Evolutionary conservation across 2,888 invertebrate genomes (phyloP), one percentile per base, ranked within the genome.

Genomic region (Microplitis manilae): DNA sequence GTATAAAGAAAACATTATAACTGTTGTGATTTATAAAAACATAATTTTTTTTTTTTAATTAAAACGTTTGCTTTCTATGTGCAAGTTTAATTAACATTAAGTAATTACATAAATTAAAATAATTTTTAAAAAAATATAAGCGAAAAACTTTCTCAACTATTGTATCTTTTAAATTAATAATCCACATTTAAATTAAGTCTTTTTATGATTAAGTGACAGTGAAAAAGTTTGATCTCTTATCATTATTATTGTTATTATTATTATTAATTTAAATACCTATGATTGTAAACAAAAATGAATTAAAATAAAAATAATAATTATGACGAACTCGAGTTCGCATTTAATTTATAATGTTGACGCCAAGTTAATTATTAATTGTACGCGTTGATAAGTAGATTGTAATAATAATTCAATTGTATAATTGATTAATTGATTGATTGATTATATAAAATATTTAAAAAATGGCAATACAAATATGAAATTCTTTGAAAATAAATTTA

Each of bases 141-240:
- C 13, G 50, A 13, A 50, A 50, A 30, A 39, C 62, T 59, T 60
- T 68, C 40, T 68, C 40, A 15, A 17, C 40, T 6, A 40, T 41
- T 41, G 41, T 17, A 40, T 68, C 9, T 72, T 62, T 61, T 70
- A 60, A 13, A 60, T n/a, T 62, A n/a, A 72, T 61, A 62, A 62
- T 72, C 38, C 20, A 38, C 40, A 39, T 2, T 62, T 60, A 61
- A 62, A 62, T 72, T 72, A 40, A 72, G 39, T 40, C 5, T 41
- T 80, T 76, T 75, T 82, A 82, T 84, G 80, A 83, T 84, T 84
- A 84, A 84, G 84, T 79, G 84, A 82, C 84, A 84, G 84, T 83
- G 84, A 86, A 84, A 84, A 85, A 75, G 83, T 85, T 86, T 88
- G 88, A 88, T 88, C 88, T 87, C 88, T 87, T 86, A 87, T 82